These are phyloP conservation scores for Cnemophilus loriae DNA, from an alignment of 2,113 vertebrate genomes.

Conservation along the genomic window DNA sequence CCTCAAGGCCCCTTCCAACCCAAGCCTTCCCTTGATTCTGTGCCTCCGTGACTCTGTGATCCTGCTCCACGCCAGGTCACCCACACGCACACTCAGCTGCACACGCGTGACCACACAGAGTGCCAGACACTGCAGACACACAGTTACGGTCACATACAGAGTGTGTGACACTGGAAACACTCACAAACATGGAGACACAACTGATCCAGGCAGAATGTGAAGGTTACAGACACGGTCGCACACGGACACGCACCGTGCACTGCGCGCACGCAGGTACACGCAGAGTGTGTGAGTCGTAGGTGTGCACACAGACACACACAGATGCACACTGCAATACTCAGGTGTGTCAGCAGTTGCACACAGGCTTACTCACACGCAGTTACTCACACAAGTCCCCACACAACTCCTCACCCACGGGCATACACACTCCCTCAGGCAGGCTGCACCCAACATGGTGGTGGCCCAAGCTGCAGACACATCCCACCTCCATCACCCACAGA, in stretches of 20 bases:
- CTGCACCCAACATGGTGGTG: not conserved
- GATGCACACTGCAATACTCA: not conserved
- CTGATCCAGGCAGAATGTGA: rapidly evolving
- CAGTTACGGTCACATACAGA: rapidly evolving
- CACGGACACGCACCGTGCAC: not conserved
- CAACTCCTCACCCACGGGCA: not conserved
- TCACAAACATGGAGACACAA: rapidly evolving
- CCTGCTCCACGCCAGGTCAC: rapidly evolving
- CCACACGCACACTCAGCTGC: not conserved
- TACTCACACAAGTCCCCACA: not conserved
- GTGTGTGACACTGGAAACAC: not conserved
- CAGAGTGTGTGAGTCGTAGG: not conserved
- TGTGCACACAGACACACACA: not conserved
- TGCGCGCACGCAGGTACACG: not conserved
- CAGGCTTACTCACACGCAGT: not conserved
- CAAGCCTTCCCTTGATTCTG: not conserved
- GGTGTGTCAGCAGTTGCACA: not conserved
- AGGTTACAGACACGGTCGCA: rapidly evolving
- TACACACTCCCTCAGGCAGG: not conserved
- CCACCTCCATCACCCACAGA: not conserved
- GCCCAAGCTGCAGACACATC: rapidly evolving
- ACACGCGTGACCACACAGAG: rapidly evolving
- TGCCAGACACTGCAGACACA: rapidly evolving
- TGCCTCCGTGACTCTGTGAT: not conserved
- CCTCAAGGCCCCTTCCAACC: not conserved